Evolutionary conservation across 2,113 vertebrate genomes (phyloP), one percentile per base, ranked within the genome.

Genomic region (Paedocypris sp.): DNA sequence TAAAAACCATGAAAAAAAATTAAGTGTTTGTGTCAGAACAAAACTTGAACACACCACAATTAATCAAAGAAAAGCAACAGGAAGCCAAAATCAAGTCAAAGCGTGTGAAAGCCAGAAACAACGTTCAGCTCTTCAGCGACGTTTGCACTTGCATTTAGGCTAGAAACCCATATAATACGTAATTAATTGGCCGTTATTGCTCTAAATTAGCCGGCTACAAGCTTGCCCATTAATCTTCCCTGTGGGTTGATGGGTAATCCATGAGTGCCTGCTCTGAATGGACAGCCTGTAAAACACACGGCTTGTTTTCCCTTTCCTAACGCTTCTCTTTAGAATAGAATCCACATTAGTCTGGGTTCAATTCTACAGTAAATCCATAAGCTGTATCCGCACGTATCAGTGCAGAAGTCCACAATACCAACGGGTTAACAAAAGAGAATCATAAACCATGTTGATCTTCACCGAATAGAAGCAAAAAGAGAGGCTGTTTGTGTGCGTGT

Each of bases 131-230:
- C 35, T 72, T 67, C 73, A 46, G 69, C 67, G 72, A 76, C 79
- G 88, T 86, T 80, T 80, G 81, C 80, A 79, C 83, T 85, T 85
- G 78, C 77, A 85, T 76, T 79, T 85, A 73, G 75, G 79, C 81
- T 76, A 86, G 82, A 84, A 83, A 85, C 80, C 77, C 82, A 87
- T 87, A 89, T 92, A 91, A 90, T 91, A 88, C 83, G 86, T 86
- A 92, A 97, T 97, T 92, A 94, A 95, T 94, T 93, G 89, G 84
- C 72, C 86, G 83, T 91, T 93, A 94, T 89, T 93, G 88, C 92
- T 88, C 89, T 89, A 95, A 94, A 97, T 95, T 92, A 92, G 89
- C 77, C 79, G 77, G 85, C 86, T 92, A 91, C 90, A 92, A 82
- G 87, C 81, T 70, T 75, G 88, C 83, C 82, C 89, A 90, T 96